Base-by-base conservation (phyloP, 2,113 vertebrate genomes). In the Tetrax tetrax region DNA sequence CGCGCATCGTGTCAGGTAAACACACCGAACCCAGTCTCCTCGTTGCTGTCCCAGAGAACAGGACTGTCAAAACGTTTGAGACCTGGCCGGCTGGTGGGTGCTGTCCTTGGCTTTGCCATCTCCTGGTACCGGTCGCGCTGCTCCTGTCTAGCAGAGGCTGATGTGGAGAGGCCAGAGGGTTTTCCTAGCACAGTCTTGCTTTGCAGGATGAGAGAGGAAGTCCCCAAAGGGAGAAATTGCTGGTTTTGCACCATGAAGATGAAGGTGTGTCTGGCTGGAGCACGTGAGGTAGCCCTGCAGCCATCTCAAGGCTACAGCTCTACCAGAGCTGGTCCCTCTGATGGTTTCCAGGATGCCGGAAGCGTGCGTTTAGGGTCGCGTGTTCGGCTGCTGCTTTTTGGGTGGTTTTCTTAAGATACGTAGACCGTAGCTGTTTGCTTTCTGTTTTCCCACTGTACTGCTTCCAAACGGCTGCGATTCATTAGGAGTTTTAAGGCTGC, bases 361-460 rank as follows among this genome's bases (percentile, higher is more conserved):
- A 28, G 41, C 0, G 4, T 31, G 20, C 20, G 0, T 17, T 51
- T 19, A 14, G 19, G 9, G 4, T 8, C 33, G 20, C 0, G 0
- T 5, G 7, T 38, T 7, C 17, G 33, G 14, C 47, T 72, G 23
- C 33, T 74, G 86, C 18, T 50, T 38, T 61, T 74, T 23, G 56
- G 48, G 18, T 47, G 35, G 5, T 7, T 74, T 57, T n/a, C 16
- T 57, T 9, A n/a, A 17, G 31, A 7, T 45, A 22, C 0, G 1
- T 27, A 21, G 14, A 1, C 31, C 1, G 6, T 50, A 79, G 25
- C 43, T 59, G 9, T 64, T 56, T 50, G 37, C 23, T 4, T 70
- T 72, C 14, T 23, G 9, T 8, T 43, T 72, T n/a, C 74, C 37
- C 25, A 17, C 47, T 83, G 77, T 59, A 4, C 54, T 37, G 29